A percentile compares a stretch with the other conserved stretches of the same genome.
Evolutionary conservation across 2,113 vertebrate species (phyloP).

Genomic region (Anarhynchus alexandrinus): DNA sequence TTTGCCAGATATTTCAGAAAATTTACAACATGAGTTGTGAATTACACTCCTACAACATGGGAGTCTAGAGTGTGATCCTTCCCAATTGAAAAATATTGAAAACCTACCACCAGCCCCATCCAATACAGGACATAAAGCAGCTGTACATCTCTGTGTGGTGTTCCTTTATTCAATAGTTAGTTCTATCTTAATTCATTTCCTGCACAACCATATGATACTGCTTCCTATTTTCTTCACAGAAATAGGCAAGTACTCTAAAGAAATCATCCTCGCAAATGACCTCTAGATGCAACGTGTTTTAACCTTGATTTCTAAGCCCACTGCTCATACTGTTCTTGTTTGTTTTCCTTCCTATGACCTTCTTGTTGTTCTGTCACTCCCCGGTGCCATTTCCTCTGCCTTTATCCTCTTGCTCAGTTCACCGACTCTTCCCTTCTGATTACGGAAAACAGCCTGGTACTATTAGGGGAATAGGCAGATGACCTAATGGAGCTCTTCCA

Average conservation of each 20-base stretch:
- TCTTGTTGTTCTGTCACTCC: not conserved
- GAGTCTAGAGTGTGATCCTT: not conserved
- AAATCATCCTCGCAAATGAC: not conserved
- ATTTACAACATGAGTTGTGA: not conserved
- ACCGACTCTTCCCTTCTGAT: not conserved
- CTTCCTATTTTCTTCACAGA: not conserved
- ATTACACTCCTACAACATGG: not conserved
- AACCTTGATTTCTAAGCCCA: not conserved
- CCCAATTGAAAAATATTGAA: rapidly evolving
- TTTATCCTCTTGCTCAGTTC: not conserved
- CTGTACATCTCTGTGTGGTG: rapidly evolving
- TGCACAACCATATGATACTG: not conserved
- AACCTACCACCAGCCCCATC: not conserved
- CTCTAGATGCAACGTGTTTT: not conserved
- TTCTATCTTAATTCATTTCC: not conserved
- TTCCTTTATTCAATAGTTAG: not conserved
- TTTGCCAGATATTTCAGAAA: not conserved
- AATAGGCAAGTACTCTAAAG: not conserved
- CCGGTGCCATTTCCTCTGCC: not conserved
- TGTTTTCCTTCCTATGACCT: not conserved
- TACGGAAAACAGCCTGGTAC: slow-evolving; percentile 49
- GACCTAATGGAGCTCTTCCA: slow-evolving; percentile 55
- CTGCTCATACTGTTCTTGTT: not conserved
- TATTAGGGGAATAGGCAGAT: slow-evolving; percentile 20
- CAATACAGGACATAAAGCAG: not conserved